Base-by-base conservation (phyloP, 2,797 vertebrate genomes). In the Poecilia velifera region DNA sequence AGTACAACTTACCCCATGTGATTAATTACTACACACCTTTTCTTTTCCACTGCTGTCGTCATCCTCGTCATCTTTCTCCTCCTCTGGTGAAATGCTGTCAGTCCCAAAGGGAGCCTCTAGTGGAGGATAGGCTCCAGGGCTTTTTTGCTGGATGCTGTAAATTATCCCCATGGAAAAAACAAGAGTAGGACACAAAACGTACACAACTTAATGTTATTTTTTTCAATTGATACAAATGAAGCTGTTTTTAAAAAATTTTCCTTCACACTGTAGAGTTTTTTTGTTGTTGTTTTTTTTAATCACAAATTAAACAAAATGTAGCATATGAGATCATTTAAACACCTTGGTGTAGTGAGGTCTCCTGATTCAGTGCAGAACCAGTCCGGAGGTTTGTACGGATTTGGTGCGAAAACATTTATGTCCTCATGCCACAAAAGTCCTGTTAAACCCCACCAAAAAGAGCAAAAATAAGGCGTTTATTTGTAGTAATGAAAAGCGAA, bases 401-500 rank as follows among this genome's bases (percentile, higher is more conserved):
- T 84, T 6, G 88, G 25, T 85, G 87, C 87, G 45, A 86, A 39
- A 13, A 62, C 16, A 9, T 59, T 0, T 6, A 76, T 62, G 31
- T 90, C 89, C 22, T 94, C 90, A 6, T 94, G 92, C 79, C 93
- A 92, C 75, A 96, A 77, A 81, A 96, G 93, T 76, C 92, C 95
- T 96, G 84, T 51, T 49, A 16, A 64, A 36, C 1, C 62, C 25
- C 12, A 1, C 55, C 25, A 10, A 71, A 47, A 57, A 70, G 4
- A 41, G 5, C 10, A 0, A 31, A 43, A 57, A 53, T 43, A 6
- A 34, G 68, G 53, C 71, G 5, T 10, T 34, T 9, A 22, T 2
- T n/a, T 43, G 0, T 41, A 53, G 5, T 18, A 55, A 73, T 16
- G 45, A n/a, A 28, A 53, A 43, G 16, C 2, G 12, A 76, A n/a